Conservation (phyloP, 2,797 vertebrate species). For the Garrulus glandarius region DNA sequence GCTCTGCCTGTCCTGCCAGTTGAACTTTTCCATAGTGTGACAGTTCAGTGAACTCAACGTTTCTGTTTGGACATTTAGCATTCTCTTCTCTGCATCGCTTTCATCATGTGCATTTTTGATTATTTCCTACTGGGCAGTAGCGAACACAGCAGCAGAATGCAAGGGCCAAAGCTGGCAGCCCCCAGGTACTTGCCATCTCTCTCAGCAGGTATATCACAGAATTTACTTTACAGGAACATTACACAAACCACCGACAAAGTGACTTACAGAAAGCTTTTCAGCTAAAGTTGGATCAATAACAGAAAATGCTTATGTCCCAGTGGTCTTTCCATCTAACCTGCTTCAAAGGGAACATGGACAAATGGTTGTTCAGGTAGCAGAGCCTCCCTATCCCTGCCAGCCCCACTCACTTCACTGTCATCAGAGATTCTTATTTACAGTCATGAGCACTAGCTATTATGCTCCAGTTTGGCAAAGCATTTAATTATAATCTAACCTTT, state of each 20-base stretch:
- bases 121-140: neutral
- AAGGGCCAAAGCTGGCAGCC: neutral
- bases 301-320: neutral
- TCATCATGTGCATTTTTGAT: neutral
- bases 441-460: neutral
- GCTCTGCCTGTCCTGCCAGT: neutral
- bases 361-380: neutral
- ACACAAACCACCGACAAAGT: neutral
- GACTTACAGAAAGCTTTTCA: neutral
- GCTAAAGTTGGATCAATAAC: neutral
- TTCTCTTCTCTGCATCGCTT: neutral
- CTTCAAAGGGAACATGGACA: neutral
- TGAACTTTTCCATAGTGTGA: neutral
- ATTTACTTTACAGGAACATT: neutral
- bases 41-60: neutral
- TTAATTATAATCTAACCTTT: constrained; percentile 1
- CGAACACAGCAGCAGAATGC: neutral
- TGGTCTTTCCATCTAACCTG: neutral
- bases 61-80: neutral
- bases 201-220: neutral
- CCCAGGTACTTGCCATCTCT: neutral
- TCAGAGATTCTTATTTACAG: neutral
- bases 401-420: neutral
- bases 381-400: neutral
- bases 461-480: neutral